Conservation (phyloP, 2,113 vertebrate species). For the Chrysochloris asiatica region DNA sequence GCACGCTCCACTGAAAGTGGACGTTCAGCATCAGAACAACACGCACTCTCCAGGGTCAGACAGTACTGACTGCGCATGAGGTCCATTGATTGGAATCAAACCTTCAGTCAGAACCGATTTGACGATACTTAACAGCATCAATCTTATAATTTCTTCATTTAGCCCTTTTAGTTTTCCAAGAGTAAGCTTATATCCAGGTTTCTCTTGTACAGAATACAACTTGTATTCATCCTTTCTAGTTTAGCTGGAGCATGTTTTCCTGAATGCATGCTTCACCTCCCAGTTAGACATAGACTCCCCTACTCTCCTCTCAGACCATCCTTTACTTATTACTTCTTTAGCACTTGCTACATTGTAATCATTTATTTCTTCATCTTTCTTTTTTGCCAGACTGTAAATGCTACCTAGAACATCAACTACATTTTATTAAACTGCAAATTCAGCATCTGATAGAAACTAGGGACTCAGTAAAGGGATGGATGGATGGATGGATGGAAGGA, state of each 20-base stretch:
- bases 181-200: background rate
- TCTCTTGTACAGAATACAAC: background rate
- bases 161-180: background rate
- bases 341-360: background rate
- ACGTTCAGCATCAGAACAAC: background rate
- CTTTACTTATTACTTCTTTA: background rate
- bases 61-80: background rate
- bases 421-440: background rate
- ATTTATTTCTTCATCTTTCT: background rate
- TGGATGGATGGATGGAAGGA: background rate
- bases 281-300: background rate
- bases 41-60: background rate
- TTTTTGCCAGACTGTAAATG: background rate
- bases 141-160: slow-evolving; percentile 14
- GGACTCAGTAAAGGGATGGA: background rate
- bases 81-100: background rate
- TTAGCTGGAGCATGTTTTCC: background rate
- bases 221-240: background rate
- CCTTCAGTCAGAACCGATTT: background rate
- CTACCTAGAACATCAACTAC: background rate
- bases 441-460: background rate
- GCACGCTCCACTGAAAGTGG: background rate
- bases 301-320: background rate
- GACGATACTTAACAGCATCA: background rate
- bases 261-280: background rate